Evolutionary conservation across 2,113 vertebrate species (phyloP).

Genomic region (Ictalurus punctatus): DNA sequence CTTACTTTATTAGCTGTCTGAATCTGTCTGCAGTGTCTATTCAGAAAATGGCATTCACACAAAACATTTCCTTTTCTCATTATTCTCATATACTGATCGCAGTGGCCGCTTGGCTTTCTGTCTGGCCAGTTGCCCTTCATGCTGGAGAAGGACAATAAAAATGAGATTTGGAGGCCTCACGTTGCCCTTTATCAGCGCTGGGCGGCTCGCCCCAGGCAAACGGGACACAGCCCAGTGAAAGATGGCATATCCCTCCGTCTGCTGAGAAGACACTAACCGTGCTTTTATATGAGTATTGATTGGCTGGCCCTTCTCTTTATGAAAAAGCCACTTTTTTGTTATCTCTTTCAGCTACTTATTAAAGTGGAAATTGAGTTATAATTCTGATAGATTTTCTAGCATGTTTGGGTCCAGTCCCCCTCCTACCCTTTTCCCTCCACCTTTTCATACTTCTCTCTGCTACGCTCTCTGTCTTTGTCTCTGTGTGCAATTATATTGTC

Average conservation of each 20-base stretch:
- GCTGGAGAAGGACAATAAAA: conserved; percentile 70
- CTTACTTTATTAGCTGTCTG: conserved; percentile 8
- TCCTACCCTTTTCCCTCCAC: not conserved
- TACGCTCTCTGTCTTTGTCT: not conserved
- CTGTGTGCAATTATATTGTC: conserved; percentile 1
- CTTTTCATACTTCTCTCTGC: not conserved
- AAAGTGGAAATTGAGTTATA: conserved; percentile 64
- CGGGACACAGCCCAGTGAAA: conserved; percentile 67
- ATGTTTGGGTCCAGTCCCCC: conserved; percentile 30
- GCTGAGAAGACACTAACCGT: conserved; percentile 69
- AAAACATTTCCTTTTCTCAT: conserved; percentile 39
- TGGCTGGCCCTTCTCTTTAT: conserved; percentile 65
- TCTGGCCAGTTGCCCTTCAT: conserved; percentile 70
- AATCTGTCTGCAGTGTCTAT: conserved; percentile 34
- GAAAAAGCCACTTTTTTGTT: conserved; percentile 59
- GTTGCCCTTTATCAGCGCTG: conserved; percentile 63
- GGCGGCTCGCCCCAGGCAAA: conserved; percentile 60
- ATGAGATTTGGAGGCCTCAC: conserved; percentile 67
- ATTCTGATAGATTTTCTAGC: conserved; percentile 57
- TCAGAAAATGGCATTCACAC: conserved; percentile 16
- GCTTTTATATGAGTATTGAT: conserved; percentile 75
- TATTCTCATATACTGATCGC: conserved; percentile 39
- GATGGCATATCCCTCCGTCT: conserved; percentile 76
- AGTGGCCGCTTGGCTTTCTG: conserved; percentile 46
- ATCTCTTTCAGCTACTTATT: conserved; percentile 62